Base-by-base conservation (phyloP, 2,113 vertebrate genomes). In the Calyptommatus sinebrachiatus region DNA sequence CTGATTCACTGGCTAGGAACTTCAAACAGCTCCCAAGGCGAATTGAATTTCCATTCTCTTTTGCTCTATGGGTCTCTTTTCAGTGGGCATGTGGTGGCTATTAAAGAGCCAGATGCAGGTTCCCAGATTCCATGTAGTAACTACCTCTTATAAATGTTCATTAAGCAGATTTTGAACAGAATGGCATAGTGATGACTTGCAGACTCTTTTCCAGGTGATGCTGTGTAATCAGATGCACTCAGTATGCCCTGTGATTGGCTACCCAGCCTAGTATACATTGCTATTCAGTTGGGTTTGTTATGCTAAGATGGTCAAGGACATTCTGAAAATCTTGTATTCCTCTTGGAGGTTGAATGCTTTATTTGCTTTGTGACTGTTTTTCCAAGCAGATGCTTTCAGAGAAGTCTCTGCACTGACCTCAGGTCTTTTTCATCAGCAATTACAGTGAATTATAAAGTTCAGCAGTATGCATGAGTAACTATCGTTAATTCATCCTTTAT, bases 361-460 rank as follows among this genome's bases (percentile, higher is more conserved):
- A 66, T 73, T 73, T 66, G 22, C 75, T 85, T 71, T 85, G 86
- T 75, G 70, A 75, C 53, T 88, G 74, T 12, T 20, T 26, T 7
- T 74, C 77, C 46, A 74, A 90, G 84, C 90, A 91, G 88, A 90
- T 89, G 88, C 91, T 91, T 87, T 50, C 69, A 60, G 76, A 86
- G 84, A 79, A 74, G 73, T 73, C 20, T 83, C 81, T 83, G 9
- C 83, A 77, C 71, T 74, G 82, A 50, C 85, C 86, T 81, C 14
- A 76, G 24, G 90, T 88, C 89, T 90, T 88, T 91, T 85, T 83
- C 84, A 77, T 86, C 1, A 77, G 71, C 83, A 75, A 35, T 84
- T 89, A 77, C 77, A 88, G 75, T 88, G 82, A 81, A 87, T 88
- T 87, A 67, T 85, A 72, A 78, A 85, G 86, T 85, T 85, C 85